Conservation (phyloP, 1,140 invertebrate genomes). For the Meloidogyne floridensis region DNA sequence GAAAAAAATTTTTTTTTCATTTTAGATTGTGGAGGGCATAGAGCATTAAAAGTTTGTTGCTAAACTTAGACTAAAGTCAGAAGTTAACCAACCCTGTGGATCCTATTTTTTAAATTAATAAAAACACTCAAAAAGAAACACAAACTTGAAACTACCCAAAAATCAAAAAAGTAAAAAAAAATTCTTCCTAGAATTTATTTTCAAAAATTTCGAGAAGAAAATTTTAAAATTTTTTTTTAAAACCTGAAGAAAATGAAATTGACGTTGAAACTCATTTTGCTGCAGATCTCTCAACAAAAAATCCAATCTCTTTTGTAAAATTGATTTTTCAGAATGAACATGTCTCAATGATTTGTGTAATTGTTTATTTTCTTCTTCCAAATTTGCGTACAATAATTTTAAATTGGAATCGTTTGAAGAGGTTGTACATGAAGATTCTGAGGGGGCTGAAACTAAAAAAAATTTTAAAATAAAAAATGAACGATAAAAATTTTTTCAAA, state of each 20-base stretch:
- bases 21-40: too few species aligned
- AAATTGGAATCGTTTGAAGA: not conserved
- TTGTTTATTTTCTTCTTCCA: constrained; percentile 21
- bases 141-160: too few species aligned
- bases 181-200: not conserved
- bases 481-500: too few species aligned
- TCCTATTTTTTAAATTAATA: too few species aligned
- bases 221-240: not conserved
- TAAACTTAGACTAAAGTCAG: too few species aligned
- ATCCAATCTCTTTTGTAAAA: constrained; percentile 23
- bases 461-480: too few species aligned
- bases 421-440: not conserved
- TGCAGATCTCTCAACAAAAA: constrained; percentile 18
- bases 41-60: too few species aligned
- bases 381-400: not conserved
- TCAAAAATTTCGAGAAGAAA: not conserved
- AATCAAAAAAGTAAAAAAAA: not conserved
- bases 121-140: too few species aligned
- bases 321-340: constrained; percentile 25
- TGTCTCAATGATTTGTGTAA: not conserved
- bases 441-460: too few species aligned
- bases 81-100: too few species aligned
- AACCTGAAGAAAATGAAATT: constrained; percentile 25
- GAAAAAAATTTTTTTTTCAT: too few species aligned
- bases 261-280: constrained; percentile 19